These are phyloP conservation scores for Morone saxatilis DNA, from an alignment of 2,113 vertebrate species.

Conservation along the genomic window DNA sequence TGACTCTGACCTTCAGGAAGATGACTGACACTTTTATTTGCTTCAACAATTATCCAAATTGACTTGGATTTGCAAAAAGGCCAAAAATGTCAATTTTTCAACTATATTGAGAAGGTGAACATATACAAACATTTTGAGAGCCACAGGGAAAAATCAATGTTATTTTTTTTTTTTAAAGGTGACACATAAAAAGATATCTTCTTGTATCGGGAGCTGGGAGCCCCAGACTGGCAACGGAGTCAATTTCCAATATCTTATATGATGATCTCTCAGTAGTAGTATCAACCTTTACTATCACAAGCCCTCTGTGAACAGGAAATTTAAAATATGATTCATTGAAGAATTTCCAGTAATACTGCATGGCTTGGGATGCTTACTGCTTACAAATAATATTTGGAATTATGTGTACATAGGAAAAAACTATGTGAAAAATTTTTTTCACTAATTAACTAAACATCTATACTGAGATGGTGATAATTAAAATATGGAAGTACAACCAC, in stretches of 20 bases:
- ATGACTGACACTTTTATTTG: conserved; percentile 48
- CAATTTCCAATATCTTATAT: conserved; percentile 31
- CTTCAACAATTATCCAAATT: conserved; percentile 54
- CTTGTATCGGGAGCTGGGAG: neutral
- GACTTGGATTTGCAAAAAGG: conserved; percentile 53
- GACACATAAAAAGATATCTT: conserved; percentile 19
- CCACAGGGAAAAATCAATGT: neutral
- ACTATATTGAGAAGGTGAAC: conserved; percentile 12
- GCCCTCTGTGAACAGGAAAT: conserved; percentile 50
- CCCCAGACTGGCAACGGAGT: neutral
- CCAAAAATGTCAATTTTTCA: conserved; percentile 50
- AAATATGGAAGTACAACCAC: neutral
- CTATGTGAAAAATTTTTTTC: conserved; percentile 3
- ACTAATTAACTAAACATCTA: neutral
- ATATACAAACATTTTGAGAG: neutral
- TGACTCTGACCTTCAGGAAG: conserved; percentile 38
- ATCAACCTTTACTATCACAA: conserved; percentile 28
- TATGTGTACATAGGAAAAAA: neutral
- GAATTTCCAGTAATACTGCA: conserved; percentile 16
- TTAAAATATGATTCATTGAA: conserved; percentile 52
- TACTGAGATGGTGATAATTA: conserved; percentile 2
- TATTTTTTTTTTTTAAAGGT: neutral
- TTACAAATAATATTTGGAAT: conserved; percentile 6
- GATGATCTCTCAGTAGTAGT: conserved; percentile 24
- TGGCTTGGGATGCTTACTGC: neutral